Evolutionary conservation across 2,888 invertebrate species (phyloP).

Genomic region (Drosophila subquinaria): DNA sequence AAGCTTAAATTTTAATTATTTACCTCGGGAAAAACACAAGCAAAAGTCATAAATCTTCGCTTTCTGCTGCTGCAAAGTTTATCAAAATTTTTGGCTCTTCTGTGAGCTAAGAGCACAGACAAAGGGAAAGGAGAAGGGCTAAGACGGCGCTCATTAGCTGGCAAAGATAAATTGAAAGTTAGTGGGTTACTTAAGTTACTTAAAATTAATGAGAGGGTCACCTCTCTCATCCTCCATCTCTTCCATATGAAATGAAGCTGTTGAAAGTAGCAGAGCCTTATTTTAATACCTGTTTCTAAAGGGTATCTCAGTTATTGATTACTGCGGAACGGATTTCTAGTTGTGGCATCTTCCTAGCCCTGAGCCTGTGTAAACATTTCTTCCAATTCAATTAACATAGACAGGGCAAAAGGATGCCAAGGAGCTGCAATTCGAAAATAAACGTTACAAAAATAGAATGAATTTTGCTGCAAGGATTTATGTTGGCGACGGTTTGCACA

Average conservation of each 20-base stretch:
- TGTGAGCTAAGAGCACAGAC: neutral
- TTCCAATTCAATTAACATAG: slow-evolving; percentile 67
- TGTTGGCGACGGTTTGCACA: slow-evolving; percentile 16
- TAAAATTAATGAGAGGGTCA: slow-evolving; percentile 68
- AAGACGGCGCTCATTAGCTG: slow-evolving; percentile 59
- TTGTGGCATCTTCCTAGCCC: slow-evolving; percentile 1
- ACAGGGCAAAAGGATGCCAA: slow-evolving; percentile 29
- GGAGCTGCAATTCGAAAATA: slow-evolving; percentile 11
- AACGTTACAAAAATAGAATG: neutral
- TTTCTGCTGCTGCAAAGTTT: slow-evolving; percentile 58
- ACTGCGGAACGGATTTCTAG: neutral
- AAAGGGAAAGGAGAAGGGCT: slow-evolving; percentile 6
- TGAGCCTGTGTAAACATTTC: slow-evolving; percentile 31
- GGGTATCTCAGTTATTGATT: slow-evolving; percentile 32
- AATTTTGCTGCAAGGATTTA: neutral
- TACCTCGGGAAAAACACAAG: slow-evolving; percentile 20
- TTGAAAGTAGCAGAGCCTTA: slow-evolving; percentile 27
- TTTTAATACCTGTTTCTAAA: slow-evolving; percentile 8
- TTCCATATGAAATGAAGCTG: slow-evolving; percentile 35
- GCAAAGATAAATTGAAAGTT: slow-evolving; percentile 66
- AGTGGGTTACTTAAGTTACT: slow-evolving; percentile 53
- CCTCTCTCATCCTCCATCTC: neutral
- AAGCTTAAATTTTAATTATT: slow-evolving; percentile 45
- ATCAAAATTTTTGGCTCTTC: slow-evolving; percentile 41
- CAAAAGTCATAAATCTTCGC: slow-evolving; percentile 65